Base-by-base conservation (phyloP, 1,140 invertebrate species). In the Zaprionus gabonicus region DNA sequence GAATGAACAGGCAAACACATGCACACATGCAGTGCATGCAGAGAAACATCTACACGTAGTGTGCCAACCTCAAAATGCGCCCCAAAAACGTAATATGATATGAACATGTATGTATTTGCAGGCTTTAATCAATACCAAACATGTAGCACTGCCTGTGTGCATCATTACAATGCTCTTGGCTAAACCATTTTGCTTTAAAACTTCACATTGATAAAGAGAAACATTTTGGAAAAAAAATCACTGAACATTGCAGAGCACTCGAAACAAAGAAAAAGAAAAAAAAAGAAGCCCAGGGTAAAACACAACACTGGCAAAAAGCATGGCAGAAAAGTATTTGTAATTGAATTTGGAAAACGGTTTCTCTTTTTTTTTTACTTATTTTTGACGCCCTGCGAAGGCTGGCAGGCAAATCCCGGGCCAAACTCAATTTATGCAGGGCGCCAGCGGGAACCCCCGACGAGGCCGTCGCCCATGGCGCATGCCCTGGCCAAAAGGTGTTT, bases 361-460 rank as follows among this genome's bases (percentile, higher is more conserved):
- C n/a, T 2, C 15, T n/a, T n/a, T 46, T 41, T 41, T 15, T 23
- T 2, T 23, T 23, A 20, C 15, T 23, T 3, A 23, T 55, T 15
- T 55, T 23, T 23, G 20, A 17, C 20, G 46, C 46, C 46, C 9
- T 51, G 10, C 12, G 20, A n/a, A 7, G 41, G 15, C 41, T 46
- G n/a, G 6, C 41, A 53, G 76, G 67, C 51, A 62, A 73, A 76
- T 49, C 71, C 46, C 80, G 76, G 36, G 56, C 34, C 20, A 73
- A 77, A 81, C 65, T 83, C 68, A 81, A 84, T 81, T 83, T 81
- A 28, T n/a, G 1, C 55, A 31, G 55, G 64, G 60, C 66, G 60
- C 66, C 34, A 59, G 49, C 36, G 66, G 71, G 66, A 70, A 57
- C 28, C 36, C 64, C 71, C 65, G 36, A 23, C 53, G 44, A 23